Evolutionary conservation across 2,797 vertebrate species (phyloP), one percentile per base, ranked within the genome.

Genomic region (Acrocephalus scirpaceus): DNA sequence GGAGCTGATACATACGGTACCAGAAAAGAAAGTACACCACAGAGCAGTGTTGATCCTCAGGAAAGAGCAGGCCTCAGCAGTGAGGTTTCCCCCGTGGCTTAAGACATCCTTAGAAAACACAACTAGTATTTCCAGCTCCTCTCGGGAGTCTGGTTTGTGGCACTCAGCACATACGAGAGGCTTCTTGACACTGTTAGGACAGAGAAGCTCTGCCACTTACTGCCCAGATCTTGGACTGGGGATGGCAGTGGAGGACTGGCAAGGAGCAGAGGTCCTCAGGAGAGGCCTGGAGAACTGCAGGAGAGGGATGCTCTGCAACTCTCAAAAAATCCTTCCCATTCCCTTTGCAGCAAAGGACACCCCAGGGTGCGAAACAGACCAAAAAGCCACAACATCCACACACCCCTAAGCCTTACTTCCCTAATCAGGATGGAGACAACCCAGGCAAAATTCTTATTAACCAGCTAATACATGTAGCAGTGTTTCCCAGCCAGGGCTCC

Each of bases 361-460:
- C 36, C 47, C 1, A 1, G 56, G 22, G 67, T 3, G 1, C 16
- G 45, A 91, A 75, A 26, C 0, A 14, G 54, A 73, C 27, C 47
- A 66, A 82, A 92, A 78, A 73, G 66, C 27, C 56, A 13, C 19
- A n/a, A 75, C 38, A 92, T 47, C 26, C 53, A 85, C 1, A 17
- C 17, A 22, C 20, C 11, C 10, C 19, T 8, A 45, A 48, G 17
- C 56, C 73, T 48, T 30, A 61, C 32, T 60, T 50, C 30, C 53
- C 25, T 36, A 27, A 76, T 57, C 67, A 54, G 40, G 42, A 53
- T 0, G 7, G 48, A 78, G 74, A 86, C 6, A 90, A 88, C 13
- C 20, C 53, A 86, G 69, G 90, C 64, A 90, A 84, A 95, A 95
- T 79, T 91, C 73, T 82, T 56, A 76, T 44, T 88, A 94, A 86